phyloP scores from a whole-genome alignment of 2,888 invertebrate species.

The Pandemis cinnamomeana region DNA sequence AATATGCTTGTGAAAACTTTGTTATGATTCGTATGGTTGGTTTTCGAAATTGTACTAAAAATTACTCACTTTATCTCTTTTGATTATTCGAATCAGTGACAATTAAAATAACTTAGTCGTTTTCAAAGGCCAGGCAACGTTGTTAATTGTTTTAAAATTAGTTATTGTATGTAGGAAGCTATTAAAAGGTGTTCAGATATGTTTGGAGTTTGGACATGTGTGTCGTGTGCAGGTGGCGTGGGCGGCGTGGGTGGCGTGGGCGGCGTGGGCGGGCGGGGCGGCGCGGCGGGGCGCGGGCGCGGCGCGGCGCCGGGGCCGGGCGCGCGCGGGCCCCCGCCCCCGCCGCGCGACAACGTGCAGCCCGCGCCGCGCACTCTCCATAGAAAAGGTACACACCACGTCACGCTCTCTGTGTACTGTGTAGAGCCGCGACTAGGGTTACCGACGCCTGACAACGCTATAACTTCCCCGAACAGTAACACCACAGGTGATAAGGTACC shows the following conservation, averaged over 20 bases:
- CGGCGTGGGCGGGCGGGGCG: slow-evolving; percentile 56
- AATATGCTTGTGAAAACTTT: too few species aligned
- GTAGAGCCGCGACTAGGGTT: slow-evolving; percentile 55
- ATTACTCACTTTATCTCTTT: too few species aligned
- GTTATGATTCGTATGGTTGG: too few species aligned
- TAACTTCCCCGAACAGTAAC: background rate
- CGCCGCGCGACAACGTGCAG: slow-evolving; percentile 89
- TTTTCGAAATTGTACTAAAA: too few species aligned
- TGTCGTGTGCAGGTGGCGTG: slow-evolving; percentile 46
- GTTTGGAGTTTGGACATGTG: background rate
- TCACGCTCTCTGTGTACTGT: slow-evolving; percentile 56
- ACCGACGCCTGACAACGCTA: slow-evolving; percentile 32
- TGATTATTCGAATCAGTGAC: too few species aligned
- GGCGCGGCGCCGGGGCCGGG: slow-evolving; percentile 85
- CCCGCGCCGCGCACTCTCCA: slow-evolving; percentile 74
- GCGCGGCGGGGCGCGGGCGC: slow-evolving; percentile 50
- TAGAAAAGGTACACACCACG: slow-evolving; percentile 75
- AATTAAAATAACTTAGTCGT: too few species aligned
- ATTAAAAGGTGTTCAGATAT: background rate
- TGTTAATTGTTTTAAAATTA: too few species aligned
- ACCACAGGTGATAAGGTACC: slow-evolving; percentile 22
- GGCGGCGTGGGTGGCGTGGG: slow-evolving; percentile 58
- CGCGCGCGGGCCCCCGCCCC: slow-evolving; percentile 95
- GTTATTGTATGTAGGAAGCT: too few species aligned
- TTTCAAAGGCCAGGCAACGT: too few species aligned